Percentiles rank a stretch among this genome's conserved stretches.
phyloP scores from a whole-genome alignment of 2,888 invertebrate genomes.

The Ichneumoninae sp. region DNA sequence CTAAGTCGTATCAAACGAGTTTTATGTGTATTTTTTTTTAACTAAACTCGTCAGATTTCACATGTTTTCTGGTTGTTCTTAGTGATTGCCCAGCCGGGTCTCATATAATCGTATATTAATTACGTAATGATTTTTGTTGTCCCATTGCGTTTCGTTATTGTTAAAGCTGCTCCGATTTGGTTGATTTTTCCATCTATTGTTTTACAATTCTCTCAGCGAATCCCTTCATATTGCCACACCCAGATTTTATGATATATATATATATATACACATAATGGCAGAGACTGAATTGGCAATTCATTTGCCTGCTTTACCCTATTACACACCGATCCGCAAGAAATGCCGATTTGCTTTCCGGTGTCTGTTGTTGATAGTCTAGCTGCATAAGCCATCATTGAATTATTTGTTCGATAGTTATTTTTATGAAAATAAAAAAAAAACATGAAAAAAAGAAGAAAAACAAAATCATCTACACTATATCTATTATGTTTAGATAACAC shows the following conservation, averaged over 20 bases:
- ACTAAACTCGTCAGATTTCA: not conserved
- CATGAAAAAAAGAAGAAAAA: conserved; percentile 49
- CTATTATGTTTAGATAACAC: conserved; percentile 48
- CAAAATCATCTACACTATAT: conserved; percentile 39
- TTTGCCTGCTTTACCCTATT: conserved; percentile 53
- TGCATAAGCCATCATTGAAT: conserved; percentile 72
- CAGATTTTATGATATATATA: conserved; percentile 24
- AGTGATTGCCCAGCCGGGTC: conserved; percentile 25
- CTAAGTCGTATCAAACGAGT: conserved; percentile 8
- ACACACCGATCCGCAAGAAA: conserved; percentile 50
- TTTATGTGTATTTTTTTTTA: not conserved
- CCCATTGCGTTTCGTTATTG: not conserved
- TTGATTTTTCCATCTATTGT: conserved; percentile 17
- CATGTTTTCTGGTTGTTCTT: conserved; percentile 9
- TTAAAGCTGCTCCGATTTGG: conserved; percentile 1
- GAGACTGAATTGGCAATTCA: conserved; percentile 59
- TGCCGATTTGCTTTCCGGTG: conserved; percentile 72
- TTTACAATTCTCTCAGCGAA: not conserved
- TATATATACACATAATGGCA: conserved; percentile 11
- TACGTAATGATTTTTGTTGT: not conserved
- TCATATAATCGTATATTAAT: not conserved
- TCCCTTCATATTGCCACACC: conserved; percentile 36
- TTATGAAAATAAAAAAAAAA: conserved; percentile 52
- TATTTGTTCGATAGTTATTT: conserved; percentile 69
- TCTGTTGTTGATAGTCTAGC: conserved; percentile 74